phyloP scores from a whole-genome alignment of 1,140 invertebrate species.

The Steinernema khuongi region DNA sequence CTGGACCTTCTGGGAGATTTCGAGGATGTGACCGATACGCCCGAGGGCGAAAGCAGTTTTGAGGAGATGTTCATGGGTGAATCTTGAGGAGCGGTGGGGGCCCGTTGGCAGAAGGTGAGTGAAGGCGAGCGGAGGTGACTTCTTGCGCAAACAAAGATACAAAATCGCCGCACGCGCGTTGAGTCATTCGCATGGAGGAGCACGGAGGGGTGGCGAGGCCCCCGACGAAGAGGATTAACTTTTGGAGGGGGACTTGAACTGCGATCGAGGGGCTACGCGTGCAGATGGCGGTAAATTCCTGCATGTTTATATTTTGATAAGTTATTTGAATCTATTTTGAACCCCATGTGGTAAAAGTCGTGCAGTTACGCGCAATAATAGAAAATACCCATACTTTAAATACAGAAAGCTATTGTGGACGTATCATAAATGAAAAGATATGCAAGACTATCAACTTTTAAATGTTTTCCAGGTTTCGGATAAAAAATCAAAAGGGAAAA shows the following conservation, averaged over 20 bases:
- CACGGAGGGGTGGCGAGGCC: not conserved
- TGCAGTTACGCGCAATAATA: too few species aligned
- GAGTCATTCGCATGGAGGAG: not conserved
- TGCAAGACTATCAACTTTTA: too few species aligned
- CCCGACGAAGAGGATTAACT: not conserved
- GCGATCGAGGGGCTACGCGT: too few species aligned
- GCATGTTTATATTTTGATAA: too few species aligned
- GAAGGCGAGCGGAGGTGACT: not conserved
- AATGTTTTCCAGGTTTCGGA: too few species aligned
- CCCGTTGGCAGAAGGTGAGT: not conserved
- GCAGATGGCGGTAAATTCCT: too few species aligned
- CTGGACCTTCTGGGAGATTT: not conserved
- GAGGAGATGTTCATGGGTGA: not conserved
- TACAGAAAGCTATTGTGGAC: too few species aligned
- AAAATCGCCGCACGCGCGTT: constrained; percentile 15
- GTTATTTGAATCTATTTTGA: too few species aligned
- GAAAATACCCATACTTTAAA: too few species aligned
- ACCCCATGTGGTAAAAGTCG: too few species aligned
- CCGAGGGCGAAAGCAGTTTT: constrained; percentile 10
- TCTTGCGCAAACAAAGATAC: constrained; percentile 14
- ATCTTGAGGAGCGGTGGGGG: not conserved
- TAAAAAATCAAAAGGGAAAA: too few species aligned
- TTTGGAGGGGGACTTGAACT: not conserved
- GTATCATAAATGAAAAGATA: too few species aligned
- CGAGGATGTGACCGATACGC: not conserved